These are phyloP conservation scores for Ailuropoda melanoleuca DNA, from an alignment of 2,113 vertebrate genomes.

Conservation along the genomic window DNA sequence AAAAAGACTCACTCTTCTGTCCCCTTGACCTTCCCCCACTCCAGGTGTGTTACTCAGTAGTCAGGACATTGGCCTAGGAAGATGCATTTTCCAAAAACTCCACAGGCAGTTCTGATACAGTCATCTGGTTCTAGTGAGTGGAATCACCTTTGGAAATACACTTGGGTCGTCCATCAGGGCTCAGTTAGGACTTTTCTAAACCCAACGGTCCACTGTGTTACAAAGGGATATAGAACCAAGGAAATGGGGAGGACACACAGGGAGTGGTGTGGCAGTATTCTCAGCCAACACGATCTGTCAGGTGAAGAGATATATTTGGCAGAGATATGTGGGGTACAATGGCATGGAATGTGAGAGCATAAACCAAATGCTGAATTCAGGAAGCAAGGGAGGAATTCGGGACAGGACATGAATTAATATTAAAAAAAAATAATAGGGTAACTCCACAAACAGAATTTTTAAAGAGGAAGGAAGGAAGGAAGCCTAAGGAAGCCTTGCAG, in stretches of 20 bases:
- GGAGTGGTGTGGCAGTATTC: not conserved
- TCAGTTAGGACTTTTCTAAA: not conserved
- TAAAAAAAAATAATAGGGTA: not conserved
- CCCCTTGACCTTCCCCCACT: fast-evolving
- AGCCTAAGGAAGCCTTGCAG: not conserved
- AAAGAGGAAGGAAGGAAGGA: not conserved
- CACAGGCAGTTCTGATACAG: not conserved
- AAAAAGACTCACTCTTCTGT: not conserved
- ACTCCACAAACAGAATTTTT: not conserved
- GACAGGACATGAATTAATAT: not conserved
- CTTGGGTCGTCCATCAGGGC: not conserved
- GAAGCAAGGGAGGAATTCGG: not conserved
- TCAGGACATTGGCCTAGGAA: not conserved
- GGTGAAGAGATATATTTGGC: fast-evolving
- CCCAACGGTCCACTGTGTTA: not conserved
- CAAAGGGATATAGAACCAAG: not conserved
- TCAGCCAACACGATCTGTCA: not conserved
- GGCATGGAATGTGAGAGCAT: not conserved
- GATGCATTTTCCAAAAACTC: not conserved
- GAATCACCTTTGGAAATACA: not conserved
- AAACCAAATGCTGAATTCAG: not conserved
- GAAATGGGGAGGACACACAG: not conserved
- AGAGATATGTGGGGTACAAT: not conserved
- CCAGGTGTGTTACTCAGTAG: not conserved
- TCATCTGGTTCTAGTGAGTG: not conserved